Percentiles rank a stretch among this genome's conserved stretches.
Conservation (phyloP, 2,888 invertebrate species). For the Cotesia congregata region DNA sequence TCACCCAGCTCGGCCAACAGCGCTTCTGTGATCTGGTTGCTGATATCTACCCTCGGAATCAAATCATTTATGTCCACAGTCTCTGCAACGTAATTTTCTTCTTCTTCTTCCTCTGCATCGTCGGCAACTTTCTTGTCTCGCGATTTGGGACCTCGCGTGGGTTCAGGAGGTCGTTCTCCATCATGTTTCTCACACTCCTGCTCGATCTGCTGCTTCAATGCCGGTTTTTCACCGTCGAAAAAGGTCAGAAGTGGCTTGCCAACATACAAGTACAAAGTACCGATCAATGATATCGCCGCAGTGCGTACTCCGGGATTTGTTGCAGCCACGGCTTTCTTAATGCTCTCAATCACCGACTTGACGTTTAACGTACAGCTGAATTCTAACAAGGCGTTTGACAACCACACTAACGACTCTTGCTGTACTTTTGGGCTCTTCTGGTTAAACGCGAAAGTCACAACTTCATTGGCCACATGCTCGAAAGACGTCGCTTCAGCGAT, state of each 20-base stretch:
- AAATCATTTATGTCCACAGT: slow-evolving; percentile 75
- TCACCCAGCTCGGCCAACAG: slow-evolving; percentile 86
- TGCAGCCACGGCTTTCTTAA: slow-evolving; percentile 87
- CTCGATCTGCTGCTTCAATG: slow-evolving; percentile 86
- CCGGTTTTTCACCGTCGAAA: slow-evolving; percentile 90
- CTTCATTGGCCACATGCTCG: slow-evolving; percentile 81
- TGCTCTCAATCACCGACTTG: slow-evolving; percentile 81
- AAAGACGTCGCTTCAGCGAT: slow-evolving; percentile 85
- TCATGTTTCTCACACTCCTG: slow-evolving; percentile 84
- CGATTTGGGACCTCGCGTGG: slow-evolving; percentile 57
- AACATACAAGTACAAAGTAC: slow-evolving; percentile 85
- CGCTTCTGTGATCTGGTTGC: slow-evolving; percentile 84
- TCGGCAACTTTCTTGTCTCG: slow-evolving; percentile 24
- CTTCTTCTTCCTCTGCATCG: slow-evolving; percentile 70
- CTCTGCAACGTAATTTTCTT: slow-evolving; percentile 72
- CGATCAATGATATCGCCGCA: slow-evolving; percentile 81
- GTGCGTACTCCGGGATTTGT: slow-evolving; percentile 89
- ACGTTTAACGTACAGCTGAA: slow-evolving; percentile 88
- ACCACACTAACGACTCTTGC: slow-evolving; percentile 87
- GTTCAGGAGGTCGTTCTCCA: slow-evolving; percentile 57
- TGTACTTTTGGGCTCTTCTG: slow-evolving; percentile 95
- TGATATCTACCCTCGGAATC: slow-evolving; percentile 85
- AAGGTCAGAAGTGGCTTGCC: slow-evolving; percentile 82
- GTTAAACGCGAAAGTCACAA: slow-evolving; percentile 81
- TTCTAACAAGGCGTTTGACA: slow-evolving; percentile 83